Evolutionary conservation across 2,113 vertebrate genomes (phyloP).

Genomic region (Cinclus mexicanus): DNA sequence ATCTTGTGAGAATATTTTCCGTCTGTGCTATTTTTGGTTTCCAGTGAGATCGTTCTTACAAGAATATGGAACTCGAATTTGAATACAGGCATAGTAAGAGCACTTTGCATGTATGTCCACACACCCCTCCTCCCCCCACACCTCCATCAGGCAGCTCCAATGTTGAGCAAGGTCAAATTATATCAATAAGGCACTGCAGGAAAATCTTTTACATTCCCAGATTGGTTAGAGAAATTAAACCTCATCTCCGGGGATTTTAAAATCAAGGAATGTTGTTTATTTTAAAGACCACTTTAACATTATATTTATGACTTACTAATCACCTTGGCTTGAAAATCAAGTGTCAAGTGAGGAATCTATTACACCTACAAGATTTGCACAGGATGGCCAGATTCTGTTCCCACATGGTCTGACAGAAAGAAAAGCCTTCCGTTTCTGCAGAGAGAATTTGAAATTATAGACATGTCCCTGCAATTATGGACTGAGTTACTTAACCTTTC

Average conservation of each 20-base stretch:
- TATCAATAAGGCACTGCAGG: slow-evolving; percentile 48
- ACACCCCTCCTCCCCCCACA: not conserved
- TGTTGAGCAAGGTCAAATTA: slow-evolving; percentile 56
- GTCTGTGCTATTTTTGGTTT: slow-evolving; percentile 65
- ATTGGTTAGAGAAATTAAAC: slow-evolving; percentile 33
- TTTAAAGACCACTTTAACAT: slow-evolving; percentile 36
- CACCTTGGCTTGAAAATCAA: slow-evolving; percentile 32
- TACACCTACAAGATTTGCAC: not conserved
- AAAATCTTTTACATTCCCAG: slow-evolving; percentile 23
- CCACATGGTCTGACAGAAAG: not conserved
- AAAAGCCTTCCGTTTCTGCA: not conserved
- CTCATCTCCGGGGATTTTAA: slow-evolving; percentile 2
- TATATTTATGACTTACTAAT: slow-evolving; percentile 52
- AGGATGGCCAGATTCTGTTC: not conserved
- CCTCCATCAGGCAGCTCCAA: slow-evolving; percentile 12
- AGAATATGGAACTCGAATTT: slow-evolving; percentile 65
- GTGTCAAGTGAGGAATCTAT: not conserved
- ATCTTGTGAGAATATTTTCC: slow-evolving; percentile 52
- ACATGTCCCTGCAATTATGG: slow-evolving; percentile 33
- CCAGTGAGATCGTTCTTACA: slow-evolving; percentile 32
- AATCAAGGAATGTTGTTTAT: slow-evolving; percentile 46
- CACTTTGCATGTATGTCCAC: slow-evolving; percentile 42
- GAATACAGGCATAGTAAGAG: slow-evolving; percentile 51
- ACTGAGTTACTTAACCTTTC: slow-evolving; percentile 54
- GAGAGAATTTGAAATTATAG: slow-evolving; percentile 14